Evolutionary conservation across 2,888 invertebrate genomes (phyloP).

Genomic region (Heteropelma amictum): DNA sequence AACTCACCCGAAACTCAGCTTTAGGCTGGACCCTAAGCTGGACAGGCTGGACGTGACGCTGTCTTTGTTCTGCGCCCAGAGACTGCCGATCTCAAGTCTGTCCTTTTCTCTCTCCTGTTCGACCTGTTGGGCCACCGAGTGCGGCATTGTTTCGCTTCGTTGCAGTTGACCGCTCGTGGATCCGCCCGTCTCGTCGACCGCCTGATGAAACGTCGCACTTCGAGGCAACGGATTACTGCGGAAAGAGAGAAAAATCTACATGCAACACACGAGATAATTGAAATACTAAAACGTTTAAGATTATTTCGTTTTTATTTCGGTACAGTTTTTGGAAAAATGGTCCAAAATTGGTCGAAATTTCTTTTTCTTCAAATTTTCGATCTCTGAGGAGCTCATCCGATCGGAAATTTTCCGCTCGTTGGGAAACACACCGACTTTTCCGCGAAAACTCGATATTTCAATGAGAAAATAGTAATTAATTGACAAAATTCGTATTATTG

Average conservation of each 20-base stretch:
- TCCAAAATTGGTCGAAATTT: too few species aligned
- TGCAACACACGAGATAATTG: neutral
- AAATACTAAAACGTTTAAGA: neutral
- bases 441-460: too few species aligned
- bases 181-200: constrained; percentile 69
- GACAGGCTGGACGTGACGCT: constrained; percentile 87
- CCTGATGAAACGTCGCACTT: constrained; percentile 78
- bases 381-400: too few species aligned
- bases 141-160: constrained; percentile 75
- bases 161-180: constrained; percentile 71
- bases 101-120: constrained; percentile 76
- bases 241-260: neutral
- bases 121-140: constrained; percentile 75
- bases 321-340: too few species aligned
- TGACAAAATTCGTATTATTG: too few species aligned
- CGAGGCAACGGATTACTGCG: constrained; percentile 70
- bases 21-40: constrained; percentile 89
- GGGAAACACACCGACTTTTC: too few species aligned
- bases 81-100: constrained; percentile 73
- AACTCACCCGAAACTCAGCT: constrained; percentile 90
- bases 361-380: too few species aligned
- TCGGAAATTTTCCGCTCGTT: too few species aligned
- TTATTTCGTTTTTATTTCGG: too few species aligned
- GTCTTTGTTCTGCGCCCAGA: constrained; percentile 76
- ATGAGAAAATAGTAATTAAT: too few species aligned